These are phyloP conservation scores for Muscina levida DNA, from an alignment of 2,888 invertebrate genomes.

Conservation along the genomic window DNA sequence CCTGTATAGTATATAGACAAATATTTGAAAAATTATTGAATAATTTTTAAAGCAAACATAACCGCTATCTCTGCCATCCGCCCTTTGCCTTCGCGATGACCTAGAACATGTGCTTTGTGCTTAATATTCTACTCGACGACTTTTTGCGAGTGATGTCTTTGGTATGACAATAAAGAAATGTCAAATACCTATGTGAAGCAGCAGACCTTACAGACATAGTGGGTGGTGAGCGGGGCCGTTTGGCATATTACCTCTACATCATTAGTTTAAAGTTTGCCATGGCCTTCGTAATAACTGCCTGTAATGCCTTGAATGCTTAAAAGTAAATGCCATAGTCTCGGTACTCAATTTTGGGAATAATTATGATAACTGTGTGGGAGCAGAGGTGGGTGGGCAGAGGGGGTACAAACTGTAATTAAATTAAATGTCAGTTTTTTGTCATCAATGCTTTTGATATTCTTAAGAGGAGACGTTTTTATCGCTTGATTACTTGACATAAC, in stretches of 20 bases:
- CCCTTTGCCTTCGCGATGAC: slow-evolving; percentile 26
- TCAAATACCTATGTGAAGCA: no score
- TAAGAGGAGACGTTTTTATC: background rate
- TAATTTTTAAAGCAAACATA: background rate
- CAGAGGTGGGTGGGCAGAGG: background rate
- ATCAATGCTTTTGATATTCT: slow-evolving; percentile 3
- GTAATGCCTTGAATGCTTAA: slow-evolving; percentile 11
- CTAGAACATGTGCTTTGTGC: slow-evolving; percentile 43
- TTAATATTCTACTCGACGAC: slow-evolving; percentile 40
- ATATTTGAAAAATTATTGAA: background rate
- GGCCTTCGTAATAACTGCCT: background rate
- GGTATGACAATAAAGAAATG: slow-evolving; percentile 19
- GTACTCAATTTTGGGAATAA: slow-evolving; percentile 5
- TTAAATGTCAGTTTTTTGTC: slow-evolving; percentile 9
- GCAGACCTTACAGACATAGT: background rate
- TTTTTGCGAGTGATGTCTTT: slow-evolving; percentile 44
- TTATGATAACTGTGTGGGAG: background rate
- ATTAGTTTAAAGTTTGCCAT: slow-evolving; percentile 52
- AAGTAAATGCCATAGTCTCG: slow-evolving; percentile 6
- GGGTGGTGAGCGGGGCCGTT: background rate
- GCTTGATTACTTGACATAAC: background rate
- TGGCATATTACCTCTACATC: slow-evolving; percentile 47
- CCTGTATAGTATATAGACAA: no score
- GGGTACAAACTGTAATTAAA: background rate
- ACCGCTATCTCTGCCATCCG: background rate